These are phyloP conservation scores for Todus mexicanus DNA, from an alignment of 2,797 vertebrate species.

Conservation along the genomic window DNA sequence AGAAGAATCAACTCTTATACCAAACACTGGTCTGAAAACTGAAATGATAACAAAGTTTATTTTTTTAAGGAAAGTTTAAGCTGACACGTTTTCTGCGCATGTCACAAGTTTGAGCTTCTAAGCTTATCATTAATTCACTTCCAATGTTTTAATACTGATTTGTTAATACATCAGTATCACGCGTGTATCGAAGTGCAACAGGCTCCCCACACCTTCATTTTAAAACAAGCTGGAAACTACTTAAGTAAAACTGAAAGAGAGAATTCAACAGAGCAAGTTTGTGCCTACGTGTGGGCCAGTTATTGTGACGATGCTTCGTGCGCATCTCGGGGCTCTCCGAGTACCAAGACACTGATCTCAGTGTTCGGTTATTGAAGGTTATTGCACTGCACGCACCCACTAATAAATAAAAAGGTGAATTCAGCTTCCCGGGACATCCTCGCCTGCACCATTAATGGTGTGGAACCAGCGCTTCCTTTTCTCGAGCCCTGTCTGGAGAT, in stretches of 20 bases:
- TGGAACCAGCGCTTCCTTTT: accelerated
- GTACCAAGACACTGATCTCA: background rate
- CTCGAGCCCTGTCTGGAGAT: background rate
- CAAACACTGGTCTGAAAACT: background rate
- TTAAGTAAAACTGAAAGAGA: background rate
- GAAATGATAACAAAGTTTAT: background rate
- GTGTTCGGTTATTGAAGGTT: background rate
- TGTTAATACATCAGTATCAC: background rate
- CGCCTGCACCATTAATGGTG: background rate
- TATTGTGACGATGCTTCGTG: background rate
- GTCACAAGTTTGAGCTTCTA: background rate
- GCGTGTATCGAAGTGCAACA: background rate
- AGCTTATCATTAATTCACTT: background rate
- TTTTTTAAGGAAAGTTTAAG: background rate
- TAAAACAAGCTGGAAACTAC: background rate
- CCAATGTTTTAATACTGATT: background rate
- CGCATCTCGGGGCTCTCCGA: background rate
- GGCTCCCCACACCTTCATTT: background rate
- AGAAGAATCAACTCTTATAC: background rate
- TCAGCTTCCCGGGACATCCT: background rate
- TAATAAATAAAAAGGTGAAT: background rate
- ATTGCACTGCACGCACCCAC: constrained; percentile 31
- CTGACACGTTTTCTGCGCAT: background rate
- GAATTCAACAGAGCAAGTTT: background rate
- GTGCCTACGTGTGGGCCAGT: background rate